Evolutionary conservation across 2,888 invertebrate species (phyloP).

Genomic region (Charanyca ferruginea): DNA sequence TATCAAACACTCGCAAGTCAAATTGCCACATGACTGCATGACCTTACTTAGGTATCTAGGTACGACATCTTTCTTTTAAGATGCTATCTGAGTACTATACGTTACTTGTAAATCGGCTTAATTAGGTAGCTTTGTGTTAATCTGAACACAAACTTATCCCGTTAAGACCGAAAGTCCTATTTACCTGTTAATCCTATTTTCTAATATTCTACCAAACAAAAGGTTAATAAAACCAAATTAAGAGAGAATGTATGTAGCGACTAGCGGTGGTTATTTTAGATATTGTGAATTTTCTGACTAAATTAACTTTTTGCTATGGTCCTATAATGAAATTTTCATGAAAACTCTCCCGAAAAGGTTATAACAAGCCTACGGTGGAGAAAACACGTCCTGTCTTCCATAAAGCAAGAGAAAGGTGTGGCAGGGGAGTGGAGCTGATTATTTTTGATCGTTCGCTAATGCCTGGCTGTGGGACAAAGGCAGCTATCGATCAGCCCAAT

Average conservation of each 20-base stretch:
- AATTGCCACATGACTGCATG: constrained; percentile 67
- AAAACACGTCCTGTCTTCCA: constrained; percentile 51
- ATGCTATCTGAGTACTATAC: constrained; percentile 20
- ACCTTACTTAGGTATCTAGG: constrained; percentile 62
- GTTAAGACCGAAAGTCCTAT: constrained; percentile 24
- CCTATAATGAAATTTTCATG: constrained; percentile 25
- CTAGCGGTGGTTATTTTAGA: constrained; percentile 8
- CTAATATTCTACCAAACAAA: constrained; percentile 40
- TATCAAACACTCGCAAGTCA: constrained; percentile 58
- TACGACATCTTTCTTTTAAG: constrained; percentile 33
- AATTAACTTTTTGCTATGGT: constrained; percentile 38
- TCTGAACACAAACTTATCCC: constrained; percentile 20
- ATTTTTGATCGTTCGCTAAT: constrained; percentile 78
- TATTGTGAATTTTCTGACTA: constrained; percentile 32
- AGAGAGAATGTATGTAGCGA: constrained; percentile 15
- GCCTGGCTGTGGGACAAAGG: constrained; percentile 74
- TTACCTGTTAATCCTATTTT: constrained; percentile 46
- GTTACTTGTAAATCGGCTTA: constrained; percentile 37
- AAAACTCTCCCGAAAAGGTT: constrained; percentile 1
- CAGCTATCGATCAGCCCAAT: constrained; percentile 80
- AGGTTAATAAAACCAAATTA: constrained; percentile 47
- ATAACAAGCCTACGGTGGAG: constrained; percentile 20
- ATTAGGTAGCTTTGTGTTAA: constrained; percentile 25
- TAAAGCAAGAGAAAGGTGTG: constrained; percentile 58
- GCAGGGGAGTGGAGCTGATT: constrained; percentile 57